Base-by-base conservation (phyloP, 2,113 vertebrate genomes). In the Campylorhamphus procurvoides region DNA sequence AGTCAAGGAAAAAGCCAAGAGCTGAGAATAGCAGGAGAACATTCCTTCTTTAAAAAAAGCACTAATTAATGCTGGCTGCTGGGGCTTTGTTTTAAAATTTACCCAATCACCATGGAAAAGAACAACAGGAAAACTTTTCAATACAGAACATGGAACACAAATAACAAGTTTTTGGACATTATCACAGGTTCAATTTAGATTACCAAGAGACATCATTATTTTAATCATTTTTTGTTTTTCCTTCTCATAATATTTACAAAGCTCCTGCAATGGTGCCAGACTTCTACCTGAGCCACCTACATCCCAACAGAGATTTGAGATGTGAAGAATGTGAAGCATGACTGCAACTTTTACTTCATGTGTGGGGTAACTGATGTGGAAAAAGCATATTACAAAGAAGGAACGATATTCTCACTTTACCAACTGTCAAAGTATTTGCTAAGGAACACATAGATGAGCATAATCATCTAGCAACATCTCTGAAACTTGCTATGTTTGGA, bases 31-130 rank as follows among this genome's bases (percentile, higher is more conserved):
- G 8, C 14, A 80, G 73, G 15, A 73, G 25, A 52, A 31, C 0
- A 12, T 20, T 50, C 24, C 6, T 74, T 52, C 33, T 69, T 68
- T 29, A 23, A 80, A 71, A 73, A 14, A 63, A 31, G 1, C 7
- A 42, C 20, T 4, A 12, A 6, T 46, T 63, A 18, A 56, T 52
- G 24, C 14, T 63, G 62, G 18, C 29, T 84, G 22, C 39, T 52
- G 16, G 35, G 18, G 12, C 4, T 85, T 82, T 18, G 6, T 37
- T 74, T 76, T 53, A 67, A 75, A 76, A 68, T 46, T 35, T 67
- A 63, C 4, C 8, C 24, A 35, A 31, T 50, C 19, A n/a, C 20
- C 1, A 0, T 1, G 1, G 18, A 68, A 72, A n/a, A 75, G 19
- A 75, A 23, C 6, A 42, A 12, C 4, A 76, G 9, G 11, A 71